Conservation (phyloP, 2,113 vertebrate genomes). For the Notiomystis cincta region DNA sequence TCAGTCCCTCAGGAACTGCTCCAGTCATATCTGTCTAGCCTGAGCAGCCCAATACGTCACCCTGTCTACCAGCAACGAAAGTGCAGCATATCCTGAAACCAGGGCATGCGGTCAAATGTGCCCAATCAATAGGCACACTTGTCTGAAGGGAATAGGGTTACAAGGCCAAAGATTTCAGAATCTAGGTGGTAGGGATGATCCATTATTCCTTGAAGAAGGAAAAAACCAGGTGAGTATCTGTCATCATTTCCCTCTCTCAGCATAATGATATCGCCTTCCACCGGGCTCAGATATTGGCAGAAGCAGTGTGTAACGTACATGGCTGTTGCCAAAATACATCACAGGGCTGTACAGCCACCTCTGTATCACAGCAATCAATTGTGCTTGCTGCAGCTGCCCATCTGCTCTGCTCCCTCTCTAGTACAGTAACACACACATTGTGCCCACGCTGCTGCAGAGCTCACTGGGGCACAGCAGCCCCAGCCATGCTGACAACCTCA, state of each 20-base stretch:
- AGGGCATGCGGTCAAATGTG: slow-evolving; percentile 58
- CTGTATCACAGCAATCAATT: not conserved
- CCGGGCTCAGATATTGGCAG: not conserved
- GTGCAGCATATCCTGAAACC: slow-evolving; percentile 24
- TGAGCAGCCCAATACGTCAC: slow-evolving; percentile 47
- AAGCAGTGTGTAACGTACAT: accelerated
- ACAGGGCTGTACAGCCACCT: not conserved
- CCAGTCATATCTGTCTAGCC: slow-evolving; percentile 33
- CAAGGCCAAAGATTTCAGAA: not conserved
- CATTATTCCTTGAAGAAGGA: not conserved
- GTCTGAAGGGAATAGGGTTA: slow-evolving; percentile 1
- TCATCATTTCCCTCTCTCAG: not conserved
- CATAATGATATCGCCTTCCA: not conserved
- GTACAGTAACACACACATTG: not conserved
- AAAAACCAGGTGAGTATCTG: not conserved
- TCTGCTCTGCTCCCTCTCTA: not conserved
- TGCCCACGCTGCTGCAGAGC: not conserved
- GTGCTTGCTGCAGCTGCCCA: slow-evolving; percentile 11
- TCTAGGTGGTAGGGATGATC: not conserved
- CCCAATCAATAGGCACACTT: not conserved
- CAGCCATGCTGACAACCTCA: not conserved
- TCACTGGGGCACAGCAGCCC: not conserved
- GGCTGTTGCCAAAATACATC: not conserved
- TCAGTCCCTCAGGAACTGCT: slow-evolving; percentile 26
- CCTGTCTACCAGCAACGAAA: slow-evolving; percentile 43